Percentiles rank a stretch among this genome's conserved stretches.
Evolutionary conservation across 2,888 invertebrate genomes (phyloP).

Genomic region (Vanessa cardui): DNA sequence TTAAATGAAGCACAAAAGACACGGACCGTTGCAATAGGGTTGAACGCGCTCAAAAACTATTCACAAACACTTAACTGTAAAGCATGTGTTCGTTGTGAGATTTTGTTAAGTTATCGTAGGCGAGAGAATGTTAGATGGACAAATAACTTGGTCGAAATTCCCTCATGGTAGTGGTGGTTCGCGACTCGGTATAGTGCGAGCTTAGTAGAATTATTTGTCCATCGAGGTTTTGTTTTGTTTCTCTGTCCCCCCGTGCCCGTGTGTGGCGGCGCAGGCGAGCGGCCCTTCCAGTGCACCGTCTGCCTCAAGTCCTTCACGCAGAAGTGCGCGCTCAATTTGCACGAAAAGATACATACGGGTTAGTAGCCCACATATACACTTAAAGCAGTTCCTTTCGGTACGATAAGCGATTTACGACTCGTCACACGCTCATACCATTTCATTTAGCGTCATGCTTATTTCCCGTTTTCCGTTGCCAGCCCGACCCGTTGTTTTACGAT

Average conservation of each 20-base stretch:
- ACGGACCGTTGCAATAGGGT: constrained; percentile 52
- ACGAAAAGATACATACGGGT: constrained; percentile 85
- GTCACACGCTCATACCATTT: constrained; percentile 57
- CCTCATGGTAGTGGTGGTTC: constrained; percentile 68
- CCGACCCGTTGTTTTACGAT: constrained; percentile 74
- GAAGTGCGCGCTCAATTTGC: constrained; percentile 85
- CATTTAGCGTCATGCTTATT: constrained; percentile 79
- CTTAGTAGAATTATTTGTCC: constrained; percentile 75
- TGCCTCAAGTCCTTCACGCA: constrained; percentile 85
- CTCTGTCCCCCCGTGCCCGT: constrained; percentile 72
- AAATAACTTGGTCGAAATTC: constrained; percentile 73
- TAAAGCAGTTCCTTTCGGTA: constrained; percentile 69
- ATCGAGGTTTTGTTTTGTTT: constrained; percentile 83
- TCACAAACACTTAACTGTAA: constrained; percentile 78
- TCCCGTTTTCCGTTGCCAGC: constrained; percentile 78
- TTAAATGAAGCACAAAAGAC: constrained; percentile 30
- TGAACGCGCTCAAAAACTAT: constrained; percentile 83
- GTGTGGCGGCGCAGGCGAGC: constrained; percentile 81
- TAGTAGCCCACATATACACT: constrained; percentile 82
- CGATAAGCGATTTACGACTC: constrained; percentile 64
- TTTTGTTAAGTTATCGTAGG: constrained; percentile 70
- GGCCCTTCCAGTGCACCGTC: constrained; percentile 84
- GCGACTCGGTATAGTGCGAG: constrained; percentile 37
- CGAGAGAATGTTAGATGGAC: constrained; percentile 78
- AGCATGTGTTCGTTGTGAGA: constrained; percentile 82